Evolutionary conservation across 1,140 invertebrate species (phyloP), one percentile per base, ranked within the genome.

Genomic region (Hylaeus volcanicus): DNA sequence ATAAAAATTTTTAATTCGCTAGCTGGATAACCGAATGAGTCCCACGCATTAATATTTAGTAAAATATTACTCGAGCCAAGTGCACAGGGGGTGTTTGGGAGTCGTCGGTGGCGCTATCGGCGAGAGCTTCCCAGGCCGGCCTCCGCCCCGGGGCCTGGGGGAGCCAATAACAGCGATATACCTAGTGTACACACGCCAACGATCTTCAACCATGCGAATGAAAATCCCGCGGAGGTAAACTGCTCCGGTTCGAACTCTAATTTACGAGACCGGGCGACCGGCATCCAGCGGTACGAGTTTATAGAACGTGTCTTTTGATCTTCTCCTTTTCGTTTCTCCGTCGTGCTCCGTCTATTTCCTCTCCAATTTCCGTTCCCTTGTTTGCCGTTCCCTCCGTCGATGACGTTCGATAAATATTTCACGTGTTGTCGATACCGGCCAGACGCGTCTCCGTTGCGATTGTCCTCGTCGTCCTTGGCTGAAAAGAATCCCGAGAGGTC

Each of bases 301-400:
- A 41, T 66, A 43, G 75, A 71, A 78, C 75, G 75, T 78, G 75
- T 78, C 66, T 78, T 78, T 71, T 78, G 75, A 78, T 78, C 66
- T 43, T 48, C 48, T 9, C 15, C 39, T 51, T 37, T 64, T 58
- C 26, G 26, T 3, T 26, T 4, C 15, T 41, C 3, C 11, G 12
- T 26, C 12, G 26, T 26, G 41, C 48, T 53, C 12, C 75, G 56
- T 63, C 58, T 70, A 71, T 78, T 78, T 78, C 66, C 75, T 71
- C 56, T 71, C 45, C 68, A 78, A 78, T 78, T 78, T 78, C 75
- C 75, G 75, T 68, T 63, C 51, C 75, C 75, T 71, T 71, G 66
- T 78, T 78, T 78, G 66, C 39, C 75, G 66, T 63, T 26, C 15
- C 48, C 37, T 26, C 26, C 26, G 26, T 26, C 61, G 64, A 68